These are phyloP conservation scores for Lagodon rhomboides DNA, from an alignment of 2,797 vertebrate species.

Conservation along the genomic window DNA sequence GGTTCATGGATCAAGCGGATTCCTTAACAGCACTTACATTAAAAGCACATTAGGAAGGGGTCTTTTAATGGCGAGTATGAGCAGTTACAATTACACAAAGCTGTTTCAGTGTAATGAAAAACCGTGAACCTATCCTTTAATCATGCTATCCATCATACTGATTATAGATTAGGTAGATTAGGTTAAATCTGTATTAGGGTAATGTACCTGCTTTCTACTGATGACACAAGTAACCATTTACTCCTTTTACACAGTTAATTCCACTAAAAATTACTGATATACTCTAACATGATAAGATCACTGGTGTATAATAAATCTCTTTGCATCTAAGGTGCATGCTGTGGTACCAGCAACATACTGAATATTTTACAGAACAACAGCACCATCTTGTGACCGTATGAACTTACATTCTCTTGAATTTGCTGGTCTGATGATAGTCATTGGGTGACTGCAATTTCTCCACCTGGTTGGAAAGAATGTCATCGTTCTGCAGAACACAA, in stretches of 20 bases:
- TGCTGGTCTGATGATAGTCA: conserved; percentile 42
- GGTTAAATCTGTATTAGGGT: neutral
- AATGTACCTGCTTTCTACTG: neutral
- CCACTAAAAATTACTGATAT: neutral
- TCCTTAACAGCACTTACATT: neutral
- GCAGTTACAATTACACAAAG: neutral
- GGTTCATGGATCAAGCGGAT: too few relatives aligned
- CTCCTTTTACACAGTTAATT: neutral
- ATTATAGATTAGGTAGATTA: neutral
- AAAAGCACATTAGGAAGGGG: neutral
- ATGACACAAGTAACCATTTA: neutral
- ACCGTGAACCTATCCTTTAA: neutral
- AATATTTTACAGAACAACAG: conserved; percentile 51
- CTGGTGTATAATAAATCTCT: neutral
- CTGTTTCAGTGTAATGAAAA: neutral
- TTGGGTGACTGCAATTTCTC: conserved; percentile 45
- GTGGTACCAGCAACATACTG: neutral
- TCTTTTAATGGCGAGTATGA: neutral
- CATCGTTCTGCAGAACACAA: conserved; percentile 46
- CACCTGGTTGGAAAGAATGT: conserved; percentile 38
- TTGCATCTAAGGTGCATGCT: neutral
- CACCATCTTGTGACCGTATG: conserved; percentile 77
- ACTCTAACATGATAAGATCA: neutral
- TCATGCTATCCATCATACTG: neutral
- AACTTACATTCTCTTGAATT: conserved; percentile 79